These are phyloP conservation scores for Chaenodraco wilsoni DNA, from an alignment of 2,797 vertebrate genomes.

Conservation along the genomic window DNA sequence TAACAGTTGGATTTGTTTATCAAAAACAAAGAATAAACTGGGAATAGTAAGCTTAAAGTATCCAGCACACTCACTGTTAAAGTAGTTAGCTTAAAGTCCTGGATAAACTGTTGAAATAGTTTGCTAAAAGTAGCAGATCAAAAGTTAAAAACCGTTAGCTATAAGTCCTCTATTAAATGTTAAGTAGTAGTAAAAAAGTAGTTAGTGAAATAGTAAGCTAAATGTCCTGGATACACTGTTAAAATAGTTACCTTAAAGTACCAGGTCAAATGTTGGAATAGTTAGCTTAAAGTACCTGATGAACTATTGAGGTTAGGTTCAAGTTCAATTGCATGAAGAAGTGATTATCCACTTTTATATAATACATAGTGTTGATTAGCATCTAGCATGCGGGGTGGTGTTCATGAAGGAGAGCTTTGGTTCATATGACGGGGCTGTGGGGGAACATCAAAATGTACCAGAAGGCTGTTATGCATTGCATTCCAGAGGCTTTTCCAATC, in stretches of 20 bases:
- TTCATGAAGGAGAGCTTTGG: background rate
- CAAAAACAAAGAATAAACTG: too few species aligned
- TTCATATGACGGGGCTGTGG: background rate
- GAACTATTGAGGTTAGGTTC: too few species aligned
- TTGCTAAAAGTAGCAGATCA: background rate
- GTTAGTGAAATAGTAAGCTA: background rate
- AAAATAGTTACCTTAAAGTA: too few species aligned
- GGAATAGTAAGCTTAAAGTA: too few species aligned
- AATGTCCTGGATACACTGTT: background rate
- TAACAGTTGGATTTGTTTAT: background rate
- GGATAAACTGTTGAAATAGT: background rate
- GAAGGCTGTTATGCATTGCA: slow-evolving; percentile 66
- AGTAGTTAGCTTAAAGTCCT: background rate
- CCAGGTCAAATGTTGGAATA: too few species aligned
- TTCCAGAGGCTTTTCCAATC: slow-evolving; percentile 80
- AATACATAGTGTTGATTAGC: background rate
- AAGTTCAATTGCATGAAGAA: background rate
- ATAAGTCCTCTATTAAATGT: background rate
- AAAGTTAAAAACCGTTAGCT: background rate
- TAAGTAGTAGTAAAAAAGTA: too few species aligned
- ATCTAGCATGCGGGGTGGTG: background rate
- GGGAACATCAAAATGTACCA: slow-evolving; percentile 18
- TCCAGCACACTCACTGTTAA: too few species aligned
- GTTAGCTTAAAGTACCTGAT: too few species aligned
- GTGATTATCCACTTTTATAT: background rate